These are phyloP conservation scores for Apotomis turbidana DNA, from an alignment of 2,888 invertebrate species.

Conservation along the genomic window DNA sequence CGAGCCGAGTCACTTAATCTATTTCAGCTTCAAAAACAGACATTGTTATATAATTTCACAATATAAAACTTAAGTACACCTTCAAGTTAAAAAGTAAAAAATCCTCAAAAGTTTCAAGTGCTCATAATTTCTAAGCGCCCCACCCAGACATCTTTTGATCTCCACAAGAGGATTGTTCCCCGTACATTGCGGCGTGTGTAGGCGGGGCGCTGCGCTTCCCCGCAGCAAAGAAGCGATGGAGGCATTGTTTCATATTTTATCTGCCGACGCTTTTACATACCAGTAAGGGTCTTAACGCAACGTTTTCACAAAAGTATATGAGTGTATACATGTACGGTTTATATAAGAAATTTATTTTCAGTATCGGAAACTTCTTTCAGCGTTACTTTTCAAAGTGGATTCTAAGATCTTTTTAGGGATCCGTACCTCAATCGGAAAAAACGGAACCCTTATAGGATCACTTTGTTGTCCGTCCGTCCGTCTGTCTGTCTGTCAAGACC, in stretches of 20 bases:
- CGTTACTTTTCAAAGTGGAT: too few species aligned
- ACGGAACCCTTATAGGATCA: too few species aligned
- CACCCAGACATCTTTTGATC: conserved; percentile 57
- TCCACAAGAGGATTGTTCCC: conserved; percentile 44
- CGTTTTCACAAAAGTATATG: too few species aligned
- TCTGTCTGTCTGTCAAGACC: too few species aligned
- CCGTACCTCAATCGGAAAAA: too few species aligned
- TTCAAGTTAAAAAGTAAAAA: not conserved
- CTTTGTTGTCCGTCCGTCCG: too few species aligned
- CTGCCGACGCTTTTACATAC: conserved; percentile 47
- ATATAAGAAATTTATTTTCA: too few species aligned
- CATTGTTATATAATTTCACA: not conserved
- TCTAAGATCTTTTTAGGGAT: too few species aligned
- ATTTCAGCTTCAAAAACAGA: too few species aligned
- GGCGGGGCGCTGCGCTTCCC: conserved; percentile 1
- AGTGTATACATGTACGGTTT: too few species aligned
- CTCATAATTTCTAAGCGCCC: conserved; percentile 47
- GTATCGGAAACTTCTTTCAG: too few species aligned
- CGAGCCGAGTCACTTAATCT: too few species aligned
- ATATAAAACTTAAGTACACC: not conserved
- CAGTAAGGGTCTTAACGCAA: not conserved
- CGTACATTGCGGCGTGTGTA: conserved; percentile 31
- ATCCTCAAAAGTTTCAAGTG: conserved; percentile 46
- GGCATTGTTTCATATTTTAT: conserved; percentile 61
- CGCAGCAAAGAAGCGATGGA: conserved; percentile 43